A percentile compares a stretch with the other conserved stretches of the same genome.
Conservation (phyloP, 2,113 vertebrate genomes). For the human (Homo sapiens) region GRCh38 chr4:77896001-77896500, state of each 20-base stretch:
- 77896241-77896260: conserved; percentile 14
- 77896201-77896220: background rate
- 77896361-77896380: conserved; percentile 4
- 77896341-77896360: background rate
- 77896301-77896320: background rate
- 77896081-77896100: conserved; percentile 51
- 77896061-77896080: background rate
- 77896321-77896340: background rate
- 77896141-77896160: background rate
- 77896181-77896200: background rate
- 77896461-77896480: conserved; percentile 58
- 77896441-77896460: conserved; percentile 15
- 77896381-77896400: background rate
- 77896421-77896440: background rate
- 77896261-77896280: background rate
- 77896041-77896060: background rate
- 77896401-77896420: background rate
- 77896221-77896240: conserved; percentile 45
- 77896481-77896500: conserved; percentile 47
- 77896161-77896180: background rate
- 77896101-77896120: background rate
- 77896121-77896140: background rate
- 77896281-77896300: conserved; percentile 47
- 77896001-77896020: conserved; percentile 46
- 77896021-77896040: background rate